Evolutionary conservation across 1,140 invertebrate genomes (phyloP), one percentile per base, ranked within the genome.

Genomic region (Brachionus sp.): DNA sequence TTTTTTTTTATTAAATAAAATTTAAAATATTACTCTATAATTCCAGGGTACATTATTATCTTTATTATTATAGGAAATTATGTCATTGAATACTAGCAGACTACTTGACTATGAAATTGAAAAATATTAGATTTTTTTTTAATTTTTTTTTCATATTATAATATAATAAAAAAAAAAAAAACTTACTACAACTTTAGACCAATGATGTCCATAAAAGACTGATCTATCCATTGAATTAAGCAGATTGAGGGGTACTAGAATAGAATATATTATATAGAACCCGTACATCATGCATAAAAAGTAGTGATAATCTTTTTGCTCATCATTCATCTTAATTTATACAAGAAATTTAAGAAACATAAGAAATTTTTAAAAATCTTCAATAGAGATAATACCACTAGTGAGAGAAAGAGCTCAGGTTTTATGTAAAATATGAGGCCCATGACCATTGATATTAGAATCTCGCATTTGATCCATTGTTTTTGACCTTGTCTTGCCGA

Each of bases 31-130:
- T 70, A 70, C 66, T 35, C 39, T 70, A 16, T 39, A 16, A 16
- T 70, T 70, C 66, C 66, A 70, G 37, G n/a, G 66, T 6, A n/a
- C n/a, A 16, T n/a, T n/a, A n/a, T n/a, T n/a, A n/a, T 16, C 66
- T 70, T 70, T 9, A 39, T 2, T 29, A 29, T 70, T 37, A 39
- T 70, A 70, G 6, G 66, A 70, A n/a, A 44, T 37, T 16, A 70
- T 12, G 16, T 70, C 16, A 37, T 70, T 39, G 4, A 39, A 5
- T 12, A 70, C 37, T 6, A 70, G 16, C 12, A 70, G 35, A 70
- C 12, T 70, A 16, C 16, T 70, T 10, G 66, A 70, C 66, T 70
- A 6, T 3, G 37, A 16, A 10, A n/a, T 70, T 70, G 2, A 1
- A 16, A 16, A 0, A 39, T n/a, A 19, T 57, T 57, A 10, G 5